Evolutionary conservation across 2,797 vertebrate species (phyloP).

Genomic region (Geotria australis): DNA sequence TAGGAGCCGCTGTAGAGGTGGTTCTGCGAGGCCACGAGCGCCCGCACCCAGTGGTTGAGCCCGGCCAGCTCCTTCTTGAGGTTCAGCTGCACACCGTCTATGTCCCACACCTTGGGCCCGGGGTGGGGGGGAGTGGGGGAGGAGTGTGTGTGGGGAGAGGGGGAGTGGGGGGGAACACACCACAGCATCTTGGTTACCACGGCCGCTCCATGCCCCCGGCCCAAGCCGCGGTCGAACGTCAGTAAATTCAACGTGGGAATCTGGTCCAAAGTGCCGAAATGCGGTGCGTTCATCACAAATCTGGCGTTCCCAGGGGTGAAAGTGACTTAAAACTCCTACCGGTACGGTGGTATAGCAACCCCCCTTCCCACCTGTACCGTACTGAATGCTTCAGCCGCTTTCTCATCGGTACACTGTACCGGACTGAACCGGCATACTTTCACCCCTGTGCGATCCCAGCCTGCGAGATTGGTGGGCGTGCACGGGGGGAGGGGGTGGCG

Average conservation of each 20-base stretch:
- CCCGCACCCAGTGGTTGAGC: slow-evolving; percentile 93
- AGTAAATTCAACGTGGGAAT: neutral
- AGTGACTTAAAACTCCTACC: too few relatives aligned
- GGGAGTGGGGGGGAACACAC: neutral
- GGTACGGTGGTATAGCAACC: too few relatives aligned
- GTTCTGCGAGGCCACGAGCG: slow-evolving; percentile 83
- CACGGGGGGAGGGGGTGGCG: neutral
- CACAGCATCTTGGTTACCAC: too few relatives aligned
- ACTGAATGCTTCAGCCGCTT: too few relatives aligned
- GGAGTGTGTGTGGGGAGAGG: neutral
- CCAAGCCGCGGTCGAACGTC: neutral
- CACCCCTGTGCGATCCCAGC: too few relatives aligned
- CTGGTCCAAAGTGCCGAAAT: slow-evolving; percentile 1
- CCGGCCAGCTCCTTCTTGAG: slow-evolving; percentile 95
- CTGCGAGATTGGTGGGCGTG: too few relatives aligned
- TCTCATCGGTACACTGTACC: too few relatives aligned
- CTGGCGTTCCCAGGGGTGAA: too few relatives aligned
- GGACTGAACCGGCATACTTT: too few relatives aligned
- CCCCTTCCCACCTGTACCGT: too few relatives aligned
- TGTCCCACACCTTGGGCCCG: slow-evolving; percentile 64
- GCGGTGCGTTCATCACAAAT: slow-evolving; percentile 10
- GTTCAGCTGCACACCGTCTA: slow-evolving; percentile 74
- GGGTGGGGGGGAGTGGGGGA: neutral
- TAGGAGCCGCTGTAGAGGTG: slow-evolving; percentile 95
- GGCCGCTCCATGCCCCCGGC: too few relatives aligned